phyloP scores from a whole-genome alignment of 1,140 invertebrate genomes.

The Tribolium madens region DNA sequence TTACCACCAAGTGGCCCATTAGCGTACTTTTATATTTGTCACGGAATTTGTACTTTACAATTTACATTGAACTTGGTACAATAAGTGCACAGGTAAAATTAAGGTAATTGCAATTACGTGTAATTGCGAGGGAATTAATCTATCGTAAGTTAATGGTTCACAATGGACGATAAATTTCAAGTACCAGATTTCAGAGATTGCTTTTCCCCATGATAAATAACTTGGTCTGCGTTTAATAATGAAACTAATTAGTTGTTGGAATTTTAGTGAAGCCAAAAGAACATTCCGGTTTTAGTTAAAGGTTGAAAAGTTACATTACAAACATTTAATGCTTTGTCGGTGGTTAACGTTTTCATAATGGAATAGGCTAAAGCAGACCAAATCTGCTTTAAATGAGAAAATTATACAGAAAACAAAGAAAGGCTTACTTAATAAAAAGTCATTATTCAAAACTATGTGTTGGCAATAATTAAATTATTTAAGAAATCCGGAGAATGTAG shows the following conservation, averaged over 20 bases:
- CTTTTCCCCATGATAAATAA: slow-evolving; percentile 10
- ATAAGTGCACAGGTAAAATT: not conserved
- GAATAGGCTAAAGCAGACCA: not conserved
- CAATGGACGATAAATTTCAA: slow-evolving; percentile 17
- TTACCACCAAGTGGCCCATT: not conserved
- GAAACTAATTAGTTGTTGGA: slow-evolving; percentile 21
- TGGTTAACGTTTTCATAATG: not conserved
- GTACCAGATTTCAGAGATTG: slow-evolving; percentile 5
- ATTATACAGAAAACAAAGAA: too few species aligned
- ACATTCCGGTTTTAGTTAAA: slow-evolving; percentile 3
- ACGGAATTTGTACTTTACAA: too few species aligned
- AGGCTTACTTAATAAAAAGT: too few species aligned
- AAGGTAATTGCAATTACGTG: not conserved
- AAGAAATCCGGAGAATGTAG: too few species aligned
- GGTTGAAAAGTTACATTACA: slow-evolving; percentile 1
- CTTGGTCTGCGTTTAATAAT: slow-evolving; percentile 1
- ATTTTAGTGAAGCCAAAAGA: not conserved
- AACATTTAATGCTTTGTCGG: not conserved
- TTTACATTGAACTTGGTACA: too few species aligned
- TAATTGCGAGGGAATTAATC: slow-evolving; percentile 5
- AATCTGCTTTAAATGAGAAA: not conserved
- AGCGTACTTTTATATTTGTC: too few species aligned
- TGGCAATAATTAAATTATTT: too few species aligned
- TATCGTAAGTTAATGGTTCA: not conserved
- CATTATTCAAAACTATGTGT: too few species aligned